Evolutionary conservation across 2,113 vertebrate genomes (phyloP), one percentile per base, ranked within the genome.

Genomic region (Hassar affinis): DNA sequence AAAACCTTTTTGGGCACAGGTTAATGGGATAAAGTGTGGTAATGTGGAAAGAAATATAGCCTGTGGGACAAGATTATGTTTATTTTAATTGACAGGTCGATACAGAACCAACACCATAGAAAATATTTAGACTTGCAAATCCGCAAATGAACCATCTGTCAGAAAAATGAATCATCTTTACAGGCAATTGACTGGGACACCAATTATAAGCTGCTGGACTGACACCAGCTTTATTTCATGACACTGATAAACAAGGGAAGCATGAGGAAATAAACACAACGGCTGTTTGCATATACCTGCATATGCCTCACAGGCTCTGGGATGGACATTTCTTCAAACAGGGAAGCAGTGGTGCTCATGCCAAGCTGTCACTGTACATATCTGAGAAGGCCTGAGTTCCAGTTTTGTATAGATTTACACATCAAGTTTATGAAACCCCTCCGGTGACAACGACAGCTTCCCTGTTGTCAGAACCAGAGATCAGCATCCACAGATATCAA

Each of bases 261-360:
- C 9, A 25, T 38, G 38, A 38, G 30, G 51, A 38, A 45, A 42
- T 45, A 78, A 78, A 54, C 61, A 72, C 62, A 18, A 12, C 56
- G 4, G 2, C 15, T 35, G 4, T 64, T 6, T 18, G 6, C 20
- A 27, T 9, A 20, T n/a, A 35, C 79, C 38, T 86, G 82, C 68
- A 15, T 74, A 69, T 74, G 74, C 66, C 38, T 78, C 51, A 30
- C 66, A 54, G 75, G 11, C 7, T 81, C 49, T 38, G 80, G 47
- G 68, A 85, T 52, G 27, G 4, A 75, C 62, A 90, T 69, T 59
- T 54, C 27, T 49, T 33, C 68, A 68, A 89, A 87, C 86, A 78
- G n/a, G 22, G 45, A 79, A 15, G 78, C 0, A 57, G 59, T 72
- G 17, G 64, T 77, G 6, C 38, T 45, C 25, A 14, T 27, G 56